Conservation (phyloP, 2,888 invertebrate species). For the Protophormia terraenovae region DNA sequence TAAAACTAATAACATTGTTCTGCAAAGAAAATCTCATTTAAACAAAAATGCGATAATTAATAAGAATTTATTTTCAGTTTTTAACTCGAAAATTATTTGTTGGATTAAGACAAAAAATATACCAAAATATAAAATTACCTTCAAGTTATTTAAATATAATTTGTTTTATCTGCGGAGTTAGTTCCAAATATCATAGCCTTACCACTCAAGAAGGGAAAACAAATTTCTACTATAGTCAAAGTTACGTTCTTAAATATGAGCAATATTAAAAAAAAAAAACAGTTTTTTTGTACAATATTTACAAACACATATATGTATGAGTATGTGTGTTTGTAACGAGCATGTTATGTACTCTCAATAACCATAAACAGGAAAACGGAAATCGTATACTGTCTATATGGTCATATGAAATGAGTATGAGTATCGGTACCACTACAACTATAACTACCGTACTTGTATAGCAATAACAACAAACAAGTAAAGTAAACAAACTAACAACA, state of each 20-base stretch:
- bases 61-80: no score
- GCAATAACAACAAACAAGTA: conserved; percentile 22
- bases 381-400: conserved; percentile 76
- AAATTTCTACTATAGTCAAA: no score
- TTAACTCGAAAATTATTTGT: no score
- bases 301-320: neutral
- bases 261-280: neutral
- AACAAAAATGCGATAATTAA: no score
- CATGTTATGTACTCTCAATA: conserved; percentile 71
- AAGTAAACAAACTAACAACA: neutral
- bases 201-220: no score
- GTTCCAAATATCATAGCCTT: no score
- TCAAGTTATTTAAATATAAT: no score
- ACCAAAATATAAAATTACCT: no score
- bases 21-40: no score
- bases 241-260: neutral
- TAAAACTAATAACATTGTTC: no score
- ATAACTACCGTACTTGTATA: neutral
- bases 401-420: conserved; percentile 55
- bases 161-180: no score
- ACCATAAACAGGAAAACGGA: conserved; percentile 79
- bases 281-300: neutral
- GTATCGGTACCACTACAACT: conserved; percentile 11
- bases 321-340: conserved; percentile 13
- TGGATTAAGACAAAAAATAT: no score